These are phyloP conservation scores for Pantherophis guttatus DNA, from an alignment of 2,113 vertebrate species.

Conservation along the genomic window DNA sequence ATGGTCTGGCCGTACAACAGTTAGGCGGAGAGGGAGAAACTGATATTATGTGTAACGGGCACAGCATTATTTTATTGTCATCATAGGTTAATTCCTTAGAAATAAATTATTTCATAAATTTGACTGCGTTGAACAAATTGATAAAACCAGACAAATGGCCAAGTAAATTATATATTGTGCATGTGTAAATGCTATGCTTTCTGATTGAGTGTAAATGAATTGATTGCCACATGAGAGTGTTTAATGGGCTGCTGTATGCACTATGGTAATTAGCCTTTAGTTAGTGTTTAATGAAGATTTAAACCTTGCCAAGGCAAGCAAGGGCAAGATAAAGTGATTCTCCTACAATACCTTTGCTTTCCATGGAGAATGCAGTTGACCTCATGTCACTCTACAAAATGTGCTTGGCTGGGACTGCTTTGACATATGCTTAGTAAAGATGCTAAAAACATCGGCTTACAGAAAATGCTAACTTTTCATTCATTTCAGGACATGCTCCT, in stretches of 20 bases:
- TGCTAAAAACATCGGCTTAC: constrained; percentile 1
- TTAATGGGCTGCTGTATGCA: constrained; percentile 13
- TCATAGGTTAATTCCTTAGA: neutral
- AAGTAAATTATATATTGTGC: constrained; percentile 4
- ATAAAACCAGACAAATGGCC: neutral
- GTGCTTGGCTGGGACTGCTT: neutral
- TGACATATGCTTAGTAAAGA: constrained; percentile 31
- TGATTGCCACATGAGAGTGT: neutral
- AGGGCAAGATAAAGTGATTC: constrained; percentile 9
- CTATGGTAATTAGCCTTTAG: constrained; percentile 23
- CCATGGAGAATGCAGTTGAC: constrained; percentile 6
- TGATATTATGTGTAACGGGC: neutral
- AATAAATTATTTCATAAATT: neutral
- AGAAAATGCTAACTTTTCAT: neutral
- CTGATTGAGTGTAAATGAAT: constrained; percentile 14
- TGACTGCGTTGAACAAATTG: neutral
- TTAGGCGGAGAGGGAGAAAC: neutral
- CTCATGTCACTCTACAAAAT: constrained; percentile 1
- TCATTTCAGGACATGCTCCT: neutral
- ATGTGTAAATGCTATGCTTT: neutral
- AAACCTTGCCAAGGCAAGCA: constrained; percentile 10
- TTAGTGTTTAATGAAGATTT: constrained; percentile 22
- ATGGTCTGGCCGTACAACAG: neutral
- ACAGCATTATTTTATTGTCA: neutral
- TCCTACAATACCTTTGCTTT: neutral